A percentile compares a stretch with the other conserved stretches of the same genome.
Evolutionary conservation across 2,113 vertebrate species (phyloP).

Genomic region (Xiphophorus hellerii): DNA sequence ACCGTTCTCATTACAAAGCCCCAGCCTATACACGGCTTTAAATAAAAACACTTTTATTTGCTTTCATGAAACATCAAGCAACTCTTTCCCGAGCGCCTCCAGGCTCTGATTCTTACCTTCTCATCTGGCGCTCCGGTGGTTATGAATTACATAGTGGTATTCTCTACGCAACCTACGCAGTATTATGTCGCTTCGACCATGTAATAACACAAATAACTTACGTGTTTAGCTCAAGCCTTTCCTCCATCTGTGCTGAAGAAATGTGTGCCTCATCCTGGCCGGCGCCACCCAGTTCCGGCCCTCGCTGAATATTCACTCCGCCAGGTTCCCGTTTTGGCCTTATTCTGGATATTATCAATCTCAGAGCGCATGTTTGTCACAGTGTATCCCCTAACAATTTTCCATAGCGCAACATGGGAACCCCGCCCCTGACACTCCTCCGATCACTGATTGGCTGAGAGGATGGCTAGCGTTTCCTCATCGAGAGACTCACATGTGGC

Average conservation of each 20-base stretch:
- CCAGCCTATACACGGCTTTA: too few species aligned
- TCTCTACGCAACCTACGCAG: slow-evolving; percentile 71
- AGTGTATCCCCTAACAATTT: slow-evolving; percentile 73
- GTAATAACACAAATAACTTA: slow-evolving; percentile 63
- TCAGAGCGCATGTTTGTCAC: slow-evolving; percentile 65
- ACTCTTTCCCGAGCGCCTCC: slow-evolving; percentile 32
- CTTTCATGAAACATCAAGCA: slow-evolving; percentile 9
- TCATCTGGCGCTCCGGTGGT: slow-evolving; percentile 38
- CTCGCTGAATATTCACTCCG: slow-evolving; percentile 17
- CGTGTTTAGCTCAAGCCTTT: slow-evolving; percentile 45
- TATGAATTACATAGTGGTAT: slow-evolving; percentile 67
- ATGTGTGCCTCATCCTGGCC: slow-evolving; percentile 5
- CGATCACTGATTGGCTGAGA: slow-evolving; percentile 69
- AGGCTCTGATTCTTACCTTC: slow-evolving; percentile 40
- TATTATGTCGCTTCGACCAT: slow-evolving; percentile 25
- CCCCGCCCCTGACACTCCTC: slow-evolving; percentile 81
- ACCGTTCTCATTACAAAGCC: neutral
- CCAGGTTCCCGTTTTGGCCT: slow-evolving; percentile 40
- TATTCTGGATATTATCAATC: slow-evolving; percentile 54
- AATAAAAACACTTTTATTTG: slow-evolving; percentile 24
- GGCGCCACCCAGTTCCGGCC: slow-evolving; percentile 16
- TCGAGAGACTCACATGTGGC: slow-evolving; percentile 80
- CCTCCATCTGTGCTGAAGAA: neutral
- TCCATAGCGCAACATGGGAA: slow-evolving; percentile 75
- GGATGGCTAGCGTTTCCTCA: slow-evolving; percentile 54